Evolutionary conservation across 2,797 vertebrate species (phyloP), one percentile per base, ranked within the genome.

Genomic region (Clamator glandarius): DNA sequence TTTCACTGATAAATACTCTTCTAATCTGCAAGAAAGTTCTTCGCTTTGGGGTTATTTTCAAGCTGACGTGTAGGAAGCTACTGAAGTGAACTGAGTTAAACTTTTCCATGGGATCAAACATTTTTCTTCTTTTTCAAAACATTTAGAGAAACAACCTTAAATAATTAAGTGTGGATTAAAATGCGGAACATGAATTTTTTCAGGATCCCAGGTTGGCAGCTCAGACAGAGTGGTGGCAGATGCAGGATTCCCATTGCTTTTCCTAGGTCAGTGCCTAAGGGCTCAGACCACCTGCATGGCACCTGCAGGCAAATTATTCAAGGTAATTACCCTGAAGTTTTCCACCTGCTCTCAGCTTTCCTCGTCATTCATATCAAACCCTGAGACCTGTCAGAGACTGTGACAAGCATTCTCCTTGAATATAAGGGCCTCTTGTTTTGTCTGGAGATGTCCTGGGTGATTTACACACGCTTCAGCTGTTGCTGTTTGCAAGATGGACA

Each of bases 231-330:
- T 4, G 0, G 58, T 67, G 95, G 70, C 15, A 41, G 89, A 88
- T 87, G 85, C 79, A 64, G 59, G 18, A 70, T 84, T 91, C 70
- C 80, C 86, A 48, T 36, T 5, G 20, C 69, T 86, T 91, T 84
- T 89, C 85, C 64, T 18, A 50, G 76, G 83, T 89, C 95, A 90
- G 4, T 0, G 2, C 87, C 85, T 35, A 33, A 64, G 90, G 84
- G 89, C 46, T 78, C 51, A 79, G 96, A 94, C 97, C 97, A 97
- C 97, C 97, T 97, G 97, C 74, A 54, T 62, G 63, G 94, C 95
- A 97, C 95, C 96, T 95, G 91, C 59, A 91, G 92, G 76, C 54
- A 78, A 68, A 72, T 84, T 29, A 31, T 57, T 26, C 6, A 68
- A 74, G 81, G 91, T 92, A 93, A 93, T 97, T 85, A 94, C 44